Conservation (phyloP, 2,888 invertebrate genomes). For the Byasa hedistus region DNA sequence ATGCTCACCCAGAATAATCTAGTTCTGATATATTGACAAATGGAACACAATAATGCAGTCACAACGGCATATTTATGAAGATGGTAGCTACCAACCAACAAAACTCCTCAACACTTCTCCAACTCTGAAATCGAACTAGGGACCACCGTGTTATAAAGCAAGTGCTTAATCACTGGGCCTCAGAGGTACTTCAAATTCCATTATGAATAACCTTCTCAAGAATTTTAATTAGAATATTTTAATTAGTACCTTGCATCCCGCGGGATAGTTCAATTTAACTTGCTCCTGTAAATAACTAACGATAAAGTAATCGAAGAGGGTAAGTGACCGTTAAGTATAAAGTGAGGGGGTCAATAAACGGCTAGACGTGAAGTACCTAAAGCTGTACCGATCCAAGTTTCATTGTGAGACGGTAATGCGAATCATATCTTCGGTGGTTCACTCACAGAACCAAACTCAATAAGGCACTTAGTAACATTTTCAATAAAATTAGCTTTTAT, state of each 20-base stretch:
- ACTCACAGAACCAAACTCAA: background rate
- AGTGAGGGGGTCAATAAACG: constrained; percentile 13
- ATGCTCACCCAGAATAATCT: no score
- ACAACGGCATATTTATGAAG: no score
- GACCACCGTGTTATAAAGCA: background rate
- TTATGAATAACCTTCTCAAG: background rate
- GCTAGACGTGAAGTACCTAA: constrained; percentile 2
- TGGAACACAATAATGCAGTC: no score
- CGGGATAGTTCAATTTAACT: background rate
- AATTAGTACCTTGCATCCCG: background rate
- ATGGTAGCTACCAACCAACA: no score
- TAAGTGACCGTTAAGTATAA: constrained; percentile 5
- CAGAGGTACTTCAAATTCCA: background rate
- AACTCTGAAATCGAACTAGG: no score
- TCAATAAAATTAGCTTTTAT: background rate
- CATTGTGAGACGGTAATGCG: constrained; percentile 10
- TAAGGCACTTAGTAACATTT: background rate
- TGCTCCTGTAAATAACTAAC: background rate
- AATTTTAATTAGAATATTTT: background rate
- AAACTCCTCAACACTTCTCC: no score
- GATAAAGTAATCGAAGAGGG: background rate
- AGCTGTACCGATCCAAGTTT: background rate
- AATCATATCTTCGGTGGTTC: background rate
- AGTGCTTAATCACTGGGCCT: background rate
- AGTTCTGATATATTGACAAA: no score